Evolutionary conservation across 2,888 invertebrate genomes (phyloP), one percentile per base, ranked within the genome.

Genomic region (Drosophila prolongata): DNA sequence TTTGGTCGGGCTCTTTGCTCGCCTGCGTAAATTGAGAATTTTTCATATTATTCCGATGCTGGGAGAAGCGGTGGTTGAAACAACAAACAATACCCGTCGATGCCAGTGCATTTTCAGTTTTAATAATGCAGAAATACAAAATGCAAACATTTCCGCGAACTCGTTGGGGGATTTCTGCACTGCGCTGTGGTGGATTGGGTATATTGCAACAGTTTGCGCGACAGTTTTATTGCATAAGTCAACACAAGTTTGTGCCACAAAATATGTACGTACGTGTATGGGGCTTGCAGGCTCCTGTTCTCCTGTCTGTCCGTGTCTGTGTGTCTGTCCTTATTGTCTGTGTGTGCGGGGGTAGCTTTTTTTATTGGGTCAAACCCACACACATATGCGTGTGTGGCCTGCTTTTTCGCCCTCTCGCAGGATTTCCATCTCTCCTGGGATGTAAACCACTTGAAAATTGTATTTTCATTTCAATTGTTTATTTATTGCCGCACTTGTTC

Each of bases 381-480:
- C 53, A 67, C 56, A 60, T 57, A 54, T 16, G 43, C 55, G 50
- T 37, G 34, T 59, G 53, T 59, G 59, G 40, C 30, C 38, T 38
- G 35, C 16, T 55, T 54, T 60, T 35, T 46, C 30, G 35, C 61
- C 62, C 62, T 49, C 62, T 42, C 47, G 27, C 62, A 55, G 46
- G 50, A 74, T 56, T 76, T 71, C 34, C 80, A 52, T 69, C 46
- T 68, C 60, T 55, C 47, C 54, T 43, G 56, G 69, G 68, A 74
- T 80, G 78, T 76, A 79, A 87, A 87, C 89, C 89, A 89, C 86
- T 86, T 89, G 86, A 89, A 87, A 87, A 86, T 86, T 84, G 87
- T 84, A 86, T 89, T 86, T 89, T 87, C 86, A 85, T 86, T 89
- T 89, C 89, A 81, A 89, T 86, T 86, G 87, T 86, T 89, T 89